Evolutionary conservation across 1,140 invertebrate genomes (phyloP), one percentile per base, ranked within the genome.

Genomic region (Phortica variegata): DNA sequence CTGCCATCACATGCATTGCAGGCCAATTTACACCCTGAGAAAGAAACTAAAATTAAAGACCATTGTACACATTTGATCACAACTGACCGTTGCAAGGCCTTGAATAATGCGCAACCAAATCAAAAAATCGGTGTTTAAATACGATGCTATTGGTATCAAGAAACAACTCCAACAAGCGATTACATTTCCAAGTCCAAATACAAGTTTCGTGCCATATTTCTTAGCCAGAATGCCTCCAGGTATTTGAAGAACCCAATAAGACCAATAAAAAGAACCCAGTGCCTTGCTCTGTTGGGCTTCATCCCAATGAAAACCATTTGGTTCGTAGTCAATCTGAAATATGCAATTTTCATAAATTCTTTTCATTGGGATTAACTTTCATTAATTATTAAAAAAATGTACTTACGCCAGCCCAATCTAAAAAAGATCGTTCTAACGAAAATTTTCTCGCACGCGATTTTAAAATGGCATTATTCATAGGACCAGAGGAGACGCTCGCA

Each of bases 21-120:
- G 91, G 91, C 84, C 89, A 92, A 3, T 84, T 80, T 31, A 90
- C 82, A 19, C 91, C 91, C 89, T 92, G 53, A 43, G 75, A n/a
- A n/a, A n/a, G n/a, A n/a, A n/a, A n/a, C n/a, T n/a, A n/a, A n/a
- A n/a, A n/a, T n/a, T 8, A 5, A 0, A 3, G 2, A 0, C n/a
- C n/a, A n/a, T n/a, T n/a, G n/a, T n/a, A n/a, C 10, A 17, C 4
- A 20, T 3, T 12, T 46, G 10, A 3, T n/a, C n/a, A n/a, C n/a
- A n/a, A 80, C 79, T 79, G 75, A 91, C 90, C 58, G 86, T 84
- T 39, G 85, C 78, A 4, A 91, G 61, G 17, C 90, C 91, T 76
- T 91, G 87, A 13, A 90, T 33, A 12, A 85, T 78, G 18, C 91
- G 75, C 0, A 89, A 57, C 13, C 76, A 70, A 15, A 92, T 80